Evolutionary conservation across 2,797 vertebrate species (phyloP).

Genomic region (Vespertilio murinus): DNA sequence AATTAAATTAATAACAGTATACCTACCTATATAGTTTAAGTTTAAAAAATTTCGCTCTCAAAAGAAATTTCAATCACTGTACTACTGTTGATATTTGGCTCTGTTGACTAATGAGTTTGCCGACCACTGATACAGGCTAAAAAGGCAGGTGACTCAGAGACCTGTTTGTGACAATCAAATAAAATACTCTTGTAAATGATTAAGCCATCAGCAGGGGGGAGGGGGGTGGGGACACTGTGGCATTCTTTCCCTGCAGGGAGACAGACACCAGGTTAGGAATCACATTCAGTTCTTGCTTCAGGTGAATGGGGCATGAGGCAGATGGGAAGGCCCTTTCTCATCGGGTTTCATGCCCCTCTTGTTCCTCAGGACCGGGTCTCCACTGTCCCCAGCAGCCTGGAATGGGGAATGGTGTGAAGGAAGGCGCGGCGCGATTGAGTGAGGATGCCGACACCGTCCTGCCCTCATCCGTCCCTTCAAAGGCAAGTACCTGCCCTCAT

Average conservation of each 20-base stretch:
- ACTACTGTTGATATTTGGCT: too few relatives aligned
- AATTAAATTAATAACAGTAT: too few relatives aligned
- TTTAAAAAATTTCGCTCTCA: too few relatives aligned
- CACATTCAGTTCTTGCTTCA: neutral
- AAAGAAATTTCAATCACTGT: too few relatives aligned
- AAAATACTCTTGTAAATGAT: neutral
- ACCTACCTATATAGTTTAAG: too few relatives aligned
- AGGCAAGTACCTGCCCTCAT: conserved; percentile 81
- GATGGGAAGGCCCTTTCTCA: too few relatives aligned
- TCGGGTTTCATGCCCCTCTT: neutral
- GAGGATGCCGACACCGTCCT: conserved; percentile 86
- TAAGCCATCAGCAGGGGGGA: neutral
- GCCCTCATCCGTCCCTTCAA: conserved; percentile 83
- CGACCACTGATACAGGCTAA: neutral
- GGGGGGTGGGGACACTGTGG: too few relatives aligned
- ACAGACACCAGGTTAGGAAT: neutral
- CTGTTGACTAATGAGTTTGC: too few relatives aligned
- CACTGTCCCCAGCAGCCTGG: conserved; percentile 81
- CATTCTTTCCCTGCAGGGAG: neutral
- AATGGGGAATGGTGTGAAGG: conserved; percentile 95
- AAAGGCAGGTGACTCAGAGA: neutral
- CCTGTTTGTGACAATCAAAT: neutral
- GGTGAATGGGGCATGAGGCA: neutral
- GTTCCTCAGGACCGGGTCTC: conserved; percentile 77
- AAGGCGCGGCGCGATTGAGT: conserved; percentile 84